A percentile compares a stretch with the other conserved stretches of the same genome.
Conservation (phyloP, 1,140 invertebrate genomes). For the Hestina assimilis region DNA sequence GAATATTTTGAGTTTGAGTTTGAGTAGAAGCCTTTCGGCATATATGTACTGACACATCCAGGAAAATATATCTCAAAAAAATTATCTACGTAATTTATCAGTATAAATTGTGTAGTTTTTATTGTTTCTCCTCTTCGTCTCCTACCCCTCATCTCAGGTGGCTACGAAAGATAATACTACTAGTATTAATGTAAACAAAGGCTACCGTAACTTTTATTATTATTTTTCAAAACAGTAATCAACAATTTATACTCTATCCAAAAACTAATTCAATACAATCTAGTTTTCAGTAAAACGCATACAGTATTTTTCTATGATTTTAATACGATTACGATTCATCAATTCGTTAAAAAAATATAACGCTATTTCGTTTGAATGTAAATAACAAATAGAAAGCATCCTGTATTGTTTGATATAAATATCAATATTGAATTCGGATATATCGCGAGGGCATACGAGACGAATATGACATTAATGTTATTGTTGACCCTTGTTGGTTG, state of each 20-base stretch:
- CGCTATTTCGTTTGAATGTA: not conserved
- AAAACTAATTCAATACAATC: not conserved
- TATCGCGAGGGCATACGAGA: conserved; percentile 51
- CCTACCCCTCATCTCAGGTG: no score
- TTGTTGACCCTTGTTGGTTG: conserved; percentile 63
- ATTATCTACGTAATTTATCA: no score
- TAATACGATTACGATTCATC: not conserved
- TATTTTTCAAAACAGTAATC: no score
- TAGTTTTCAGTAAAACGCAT: not conserved
- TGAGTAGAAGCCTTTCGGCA: no score
- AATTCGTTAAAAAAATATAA: not conserved
- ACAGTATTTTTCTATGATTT: not conserved
- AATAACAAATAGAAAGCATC: conserved; percentile 28
- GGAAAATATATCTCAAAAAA: no score
- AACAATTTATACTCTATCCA: not conserved
- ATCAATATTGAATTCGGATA: conserved; percentile 65
- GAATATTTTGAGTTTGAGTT: no score
- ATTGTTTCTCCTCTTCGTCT: no score
- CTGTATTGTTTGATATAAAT: conserved; percentile 65
- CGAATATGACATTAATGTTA: conserved; percentile 73
- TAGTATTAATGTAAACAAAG: no score
- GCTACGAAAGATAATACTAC: no score
- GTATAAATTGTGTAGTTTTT: no score
- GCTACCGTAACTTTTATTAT: no score
- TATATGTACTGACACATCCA: no score